These are phyloP conservation scores for Cyrtonyx montezumae DNA, from an alignment of 2,113 vertebrate genomes.

Conservation along the genomic window DNA sequence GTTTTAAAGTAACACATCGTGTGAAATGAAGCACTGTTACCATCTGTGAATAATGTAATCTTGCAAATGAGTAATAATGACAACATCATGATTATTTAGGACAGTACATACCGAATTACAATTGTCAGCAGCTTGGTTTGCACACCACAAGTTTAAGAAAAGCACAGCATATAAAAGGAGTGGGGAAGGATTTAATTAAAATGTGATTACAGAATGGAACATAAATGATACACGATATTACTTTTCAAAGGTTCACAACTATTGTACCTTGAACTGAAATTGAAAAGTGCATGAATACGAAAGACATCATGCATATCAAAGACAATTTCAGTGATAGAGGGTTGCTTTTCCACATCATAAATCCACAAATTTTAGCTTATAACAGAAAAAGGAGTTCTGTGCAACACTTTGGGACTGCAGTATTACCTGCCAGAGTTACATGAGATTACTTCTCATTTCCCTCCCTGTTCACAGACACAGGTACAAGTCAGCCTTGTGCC, in stretches of 20 bases:
- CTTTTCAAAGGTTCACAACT: not conserved
- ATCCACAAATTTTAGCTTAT: not conserved
- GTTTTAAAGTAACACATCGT: not conserved
- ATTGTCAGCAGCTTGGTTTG: slow-evolving; percentile 62
- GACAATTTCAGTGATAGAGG: not conserved
- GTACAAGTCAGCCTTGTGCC: not conserved
- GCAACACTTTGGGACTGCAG: not conserved
- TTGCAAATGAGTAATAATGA: slow-evolving; percentile 61
- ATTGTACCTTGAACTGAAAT: not conserved
- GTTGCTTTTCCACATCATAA: not conserved
- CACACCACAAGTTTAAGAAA: slow-evolving; percentile 37
- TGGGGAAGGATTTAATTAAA: slow-evolving; percentile 42
- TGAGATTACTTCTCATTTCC: not conserved
- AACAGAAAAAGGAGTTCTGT: not conserved
- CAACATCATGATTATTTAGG: slow-evolving; percentile 49
- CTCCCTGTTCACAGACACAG: not conserved
- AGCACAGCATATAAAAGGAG: not conserved
- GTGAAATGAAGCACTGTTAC: slow-evolving; percentile 24
- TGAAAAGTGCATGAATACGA: not conserved
- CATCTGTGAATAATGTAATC: slow-evolving; percentile 67
- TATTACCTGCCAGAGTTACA: not conserved
- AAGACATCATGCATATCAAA: rapidly evolving
- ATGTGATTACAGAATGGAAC: not conserved
- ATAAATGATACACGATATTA: not conserved
- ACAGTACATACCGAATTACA: slow-evolving; percentile 50